Conservation (phyloP, 2,113 vertebrate species). For the Panurus biarmicus region DNA sequence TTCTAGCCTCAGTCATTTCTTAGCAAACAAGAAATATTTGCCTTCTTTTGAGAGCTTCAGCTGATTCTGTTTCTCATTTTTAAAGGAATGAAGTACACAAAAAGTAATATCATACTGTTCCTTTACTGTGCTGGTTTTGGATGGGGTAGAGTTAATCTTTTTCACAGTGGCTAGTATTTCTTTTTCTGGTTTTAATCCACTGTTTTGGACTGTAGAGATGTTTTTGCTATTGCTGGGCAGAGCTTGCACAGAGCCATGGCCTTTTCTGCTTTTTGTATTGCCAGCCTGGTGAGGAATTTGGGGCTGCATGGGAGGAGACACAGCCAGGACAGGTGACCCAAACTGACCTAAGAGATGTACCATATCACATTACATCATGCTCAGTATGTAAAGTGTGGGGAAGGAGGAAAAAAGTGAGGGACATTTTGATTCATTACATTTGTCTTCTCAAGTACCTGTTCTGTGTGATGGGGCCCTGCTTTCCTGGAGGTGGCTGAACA, state of each 20-base stretch:
- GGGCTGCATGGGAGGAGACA: neutral
- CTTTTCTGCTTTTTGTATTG: accelerated
- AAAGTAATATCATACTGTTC: neutral
- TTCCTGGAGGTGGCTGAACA: neutral
- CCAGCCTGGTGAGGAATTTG: neutral
- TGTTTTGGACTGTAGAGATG: neutral
- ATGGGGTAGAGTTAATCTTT: neutral
- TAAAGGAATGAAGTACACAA: neutral
- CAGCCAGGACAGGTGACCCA: accelerated
- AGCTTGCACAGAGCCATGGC: neutral
- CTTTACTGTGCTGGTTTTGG: neutral
- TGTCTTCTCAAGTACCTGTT: neutral
- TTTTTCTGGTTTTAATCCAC: neutral
- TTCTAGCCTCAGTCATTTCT: neutral
- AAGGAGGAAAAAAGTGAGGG: neutral
- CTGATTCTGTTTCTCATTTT: neutral
- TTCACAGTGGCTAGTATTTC: neutral
- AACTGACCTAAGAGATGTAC: neutral
- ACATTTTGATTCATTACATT: neutral
- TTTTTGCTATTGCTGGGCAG: neutral
- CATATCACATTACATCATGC: too few relatives aligned
- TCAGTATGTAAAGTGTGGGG: neutral
- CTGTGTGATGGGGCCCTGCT: neutral
- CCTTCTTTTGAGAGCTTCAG: neutral
- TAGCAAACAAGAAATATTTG: neutral